A percentile compares a stretch with the other conserved stretches of the same genome.
These are phyloP conservation scores for Echeneis naucrates DNA, from an alignment of 2,797 vertebrate species.

Conservation along the genomic window DNA sequence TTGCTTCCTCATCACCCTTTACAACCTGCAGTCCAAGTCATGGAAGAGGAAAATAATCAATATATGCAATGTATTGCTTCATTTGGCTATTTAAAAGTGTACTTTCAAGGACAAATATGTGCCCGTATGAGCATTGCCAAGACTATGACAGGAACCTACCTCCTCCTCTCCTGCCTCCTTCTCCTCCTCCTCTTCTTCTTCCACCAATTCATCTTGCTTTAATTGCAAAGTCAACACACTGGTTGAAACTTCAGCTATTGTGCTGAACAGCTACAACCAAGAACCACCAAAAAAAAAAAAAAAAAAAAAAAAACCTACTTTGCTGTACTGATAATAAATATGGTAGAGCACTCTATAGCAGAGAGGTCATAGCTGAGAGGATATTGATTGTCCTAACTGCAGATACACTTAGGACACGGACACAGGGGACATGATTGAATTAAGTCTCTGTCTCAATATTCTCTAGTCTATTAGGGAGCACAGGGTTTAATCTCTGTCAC, in stretches of 20 bases:
- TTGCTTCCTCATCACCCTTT: slow-evolving; percentile 52
- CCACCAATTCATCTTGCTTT: slow-evolving; percentile 74
- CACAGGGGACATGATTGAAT: slow-evolving; percentile 27
- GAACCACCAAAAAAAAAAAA: neutral
- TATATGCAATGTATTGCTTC: neutral
- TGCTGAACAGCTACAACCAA: slow-evolving; percentile 6
- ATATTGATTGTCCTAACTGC: slow-evolving; percentile 26
- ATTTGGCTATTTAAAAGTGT: slow-evolving; percentile 19
- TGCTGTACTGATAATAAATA: slow-evolving; percentile 14
- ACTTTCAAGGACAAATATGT: slow-evolving; percentile 8
- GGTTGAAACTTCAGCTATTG: slow-evolving; percentile 39
- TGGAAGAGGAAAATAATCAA: slow-evolving; percentile 34
- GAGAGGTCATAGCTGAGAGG: slow-evolving; percentile 30
- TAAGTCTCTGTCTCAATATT: slow-evolving; percentile 21
- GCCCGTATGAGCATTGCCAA: neutral
- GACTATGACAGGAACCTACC: slow-evolving; percentile 62
- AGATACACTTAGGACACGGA: slow-evolving; percentile 25
- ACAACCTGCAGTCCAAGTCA: slow-evolving; percentile 52
- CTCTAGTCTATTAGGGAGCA: slow-evolving; percentile 28
- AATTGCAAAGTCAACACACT: slow-evolving; percentile 63
- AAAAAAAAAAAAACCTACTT: neutral
- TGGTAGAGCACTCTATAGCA: slow-evolving; percentile 11
- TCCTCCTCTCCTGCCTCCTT: slow-evolving; percentile 56
- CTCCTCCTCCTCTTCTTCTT: slow-evolving; percentile 60
- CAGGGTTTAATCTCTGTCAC: slow-evolving; percentile 14